Percentiles rank a stretch among this genome's conserved stretches.
These are phyloP conservation scores for Polypedilum pembai DNA, from an alignment of 1,140 invertebrate species.

Conservation along the genomic window DNA sequence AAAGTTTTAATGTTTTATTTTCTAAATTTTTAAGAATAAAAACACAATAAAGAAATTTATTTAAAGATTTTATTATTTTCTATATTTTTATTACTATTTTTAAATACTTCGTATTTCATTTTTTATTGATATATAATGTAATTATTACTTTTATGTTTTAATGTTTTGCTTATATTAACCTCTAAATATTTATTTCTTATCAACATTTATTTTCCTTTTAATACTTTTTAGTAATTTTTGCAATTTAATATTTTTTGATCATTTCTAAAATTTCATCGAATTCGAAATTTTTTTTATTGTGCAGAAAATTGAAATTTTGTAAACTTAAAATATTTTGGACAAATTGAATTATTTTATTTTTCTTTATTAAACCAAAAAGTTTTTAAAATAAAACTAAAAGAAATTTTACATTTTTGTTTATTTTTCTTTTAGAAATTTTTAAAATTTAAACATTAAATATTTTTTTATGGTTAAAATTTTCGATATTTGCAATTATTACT, in stretches of 20 bases:
- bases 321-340: too few species aligned
- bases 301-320: not conserved
- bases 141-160: not conserved
- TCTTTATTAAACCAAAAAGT: too few species aligned
- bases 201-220: not conserved
- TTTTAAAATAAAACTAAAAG: too few species aligned
- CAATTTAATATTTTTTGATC: not conserved
- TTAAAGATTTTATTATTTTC: not conserved
- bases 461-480: too few species aligned
- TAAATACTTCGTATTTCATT: not conserved
- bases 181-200: not conserved
- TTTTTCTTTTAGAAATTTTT: too few species aligned
- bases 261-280: not conserved
- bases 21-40: too few species aligned
- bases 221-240: not conserved
- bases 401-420: too few species aligned
- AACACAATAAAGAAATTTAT: not conserved
- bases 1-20: too few species aligned
- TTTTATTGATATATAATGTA: not conserved
- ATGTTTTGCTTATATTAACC: not conserved
- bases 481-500: too few species aligned
- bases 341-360: too few species aligned
- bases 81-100: not conserved
- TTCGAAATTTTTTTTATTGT: not conserved
- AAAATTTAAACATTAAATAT: too few species aligned